Conservation (phyloP, 1,140 invertebrate genomes). For the Helicoverpa armigera region DNA sequence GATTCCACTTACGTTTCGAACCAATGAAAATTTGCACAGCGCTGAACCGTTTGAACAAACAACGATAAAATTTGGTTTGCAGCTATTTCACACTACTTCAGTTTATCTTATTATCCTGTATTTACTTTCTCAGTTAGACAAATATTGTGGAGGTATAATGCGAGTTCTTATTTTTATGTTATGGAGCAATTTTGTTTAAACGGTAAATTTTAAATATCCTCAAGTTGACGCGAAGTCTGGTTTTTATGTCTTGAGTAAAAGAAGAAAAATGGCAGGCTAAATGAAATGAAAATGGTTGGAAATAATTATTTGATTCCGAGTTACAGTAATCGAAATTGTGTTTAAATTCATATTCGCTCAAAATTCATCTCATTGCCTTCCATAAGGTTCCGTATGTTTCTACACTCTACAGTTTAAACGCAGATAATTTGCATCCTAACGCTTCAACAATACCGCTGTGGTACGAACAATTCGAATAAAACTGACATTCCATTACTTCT, state of each 20-base stretch:
- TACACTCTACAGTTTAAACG: conserved; percentile 16
- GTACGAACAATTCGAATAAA: conserved; percentile 45
- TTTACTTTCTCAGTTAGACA: background rate
- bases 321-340: no score
- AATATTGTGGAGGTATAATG: background rate
- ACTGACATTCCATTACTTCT: conserved; percentile 50
- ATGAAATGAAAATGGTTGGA: no score
- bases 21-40: conserved; percentile 22
- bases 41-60: conserved; percentile 24
- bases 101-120: conserved; percentile 1
- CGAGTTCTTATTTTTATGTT: background rate
- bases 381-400: background rate
- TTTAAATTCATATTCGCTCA: no score
- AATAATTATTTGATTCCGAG: no score
- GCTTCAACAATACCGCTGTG: conserved; percentile 35
- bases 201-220: no score
- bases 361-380: no score
- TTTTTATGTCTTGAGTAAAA: no score
- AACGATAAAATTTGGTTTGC: conserved; percentile 23
- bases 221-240: no score
- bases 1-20: background rate
- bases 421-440: conserved; percentile 31
- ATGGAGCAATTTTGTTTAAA: background rate
- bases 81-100: background rate
- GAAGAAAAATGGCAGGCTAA: no score